phyloP scores from a whole-genome alignment of 2,888 invertebrate species.

The Formica aserva region DNA sequence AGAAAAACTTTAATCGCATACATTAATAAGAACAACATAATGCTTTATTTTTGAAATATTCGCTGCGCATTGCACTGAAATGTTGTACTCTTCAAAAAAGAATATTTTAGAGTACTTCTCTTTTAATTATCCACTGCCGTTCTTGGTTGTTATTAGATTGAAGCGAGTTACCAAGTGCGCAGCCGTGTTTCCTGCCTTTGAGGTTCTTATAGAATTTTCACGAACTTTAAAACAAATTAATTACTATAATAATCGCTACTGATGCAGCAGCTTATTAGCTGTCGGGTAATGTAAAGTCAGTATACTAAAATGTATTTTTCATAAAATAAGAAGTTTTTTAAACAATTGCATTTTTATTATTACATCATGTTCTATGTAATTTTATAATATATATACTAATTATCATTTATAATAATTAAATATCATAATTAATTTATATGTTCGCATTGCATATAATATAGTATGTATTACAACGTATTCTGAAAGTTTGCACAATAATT shows the following conservation, averaged over 20 bases:
- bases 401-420: conserved; percentile 27
- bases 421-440: conserved; percentile 9
- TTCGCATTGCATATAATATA: background rate
- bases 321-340: conserved; percentile 2
- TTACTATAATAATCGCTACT: conserved; percentile 48
- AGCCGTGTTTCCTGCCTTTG: conserved; percentile 40
- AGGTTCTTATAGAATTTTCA: conserved; percentile 51
- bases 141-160: conserved; percentile 50
- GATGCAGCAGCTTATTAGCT: conserved; percentile 45
- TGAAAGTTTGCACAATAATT: conserved; percentile 25
- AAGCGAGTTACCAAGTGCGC: conserved; percentile 39
- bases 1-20: conserved; percentile 6
- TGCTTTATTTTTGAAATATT: conserved; percentile 15
- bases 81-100: conserved; percentile 15
- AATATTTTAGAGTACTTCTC: conserved; percentile 45
- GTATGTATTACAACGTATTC: conserved; percentile 1
- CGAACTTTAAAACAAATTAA: conserved; percentile 54
- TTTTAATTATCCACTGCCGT: conserved; percentile 42
- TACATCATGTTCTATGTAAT: background rate
- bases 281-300: conserved; percentile 10
- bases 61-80: conserved; percentile 16
- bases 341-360: conserved; percentile 8
- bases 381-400: background rate
- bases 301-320: conserved; percentile 10
- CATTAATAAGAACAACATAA: conserved; percentile 25